Percentiles rank a stretch among this genome's conserved stretches.
These are phyloP conservation scores for Rhagoletis pomonella DNA, from an alignment of 1,140 invertebrate species.

Conservation along the genomic window DNA sequence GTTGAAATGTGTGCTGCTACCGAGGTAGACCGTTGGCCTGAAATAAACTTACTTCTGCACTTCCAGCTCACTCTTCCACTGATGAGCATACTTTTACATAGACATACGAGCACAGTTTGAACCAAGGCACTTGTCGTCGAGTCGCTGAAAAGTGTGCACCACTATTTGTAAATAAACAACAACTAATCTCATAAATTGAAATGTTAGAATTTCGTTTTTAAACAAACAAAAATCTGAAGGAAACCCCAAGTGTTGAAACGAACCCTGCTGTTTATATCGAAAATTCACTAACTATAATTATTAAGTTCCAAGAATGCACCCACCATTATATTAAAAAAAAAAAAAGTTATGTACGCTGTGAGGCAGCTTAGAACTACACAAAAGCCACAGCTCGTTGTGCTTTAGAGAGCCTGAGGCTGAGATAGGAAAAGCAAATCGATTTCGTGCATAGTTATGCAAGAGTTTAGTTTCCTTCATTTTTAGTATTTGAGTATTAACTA, in stretches of 20 bases:
- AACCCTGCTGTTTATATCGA: neutral
- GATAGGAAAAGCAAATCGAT: too few relatives aligned
- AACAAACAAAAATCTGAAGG: neutral
- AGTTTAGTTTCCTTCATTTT: neutral
- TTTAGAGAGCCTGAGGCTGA: neutral
- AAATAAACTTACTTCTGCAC: neutral
- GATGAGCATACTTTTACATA: conserved; percentile 18
- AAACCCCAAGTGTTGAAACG: neutral
- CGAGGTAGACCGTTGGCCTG: neutral
- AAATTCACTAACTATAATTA: neutral
- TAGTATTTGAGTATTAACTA: neutral
- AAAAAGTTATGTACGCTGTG: neutral
- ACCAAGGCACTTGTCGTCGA: neutral
- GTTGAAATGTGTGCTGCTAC: too few relatives aligned
- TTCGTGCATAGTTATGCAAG: too few relatives aligned
- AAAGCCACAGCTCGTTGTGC: neutral
- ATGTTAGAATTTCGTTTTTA: conserved; percentile 9
- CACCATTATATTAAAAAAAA: neutral
- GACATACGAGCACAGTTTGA: neutral
- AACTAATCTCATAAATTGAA: conserved; percentile 15
- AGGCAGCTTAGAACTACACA: neutral
- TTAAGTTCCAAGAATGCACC: conserved; percentile 18
- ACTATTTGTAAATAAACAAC: conserved; percentile 39
- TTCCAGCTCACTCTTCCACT: conserved; percentile 7
- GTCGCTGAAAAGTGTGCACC: neutral